Base-by-base conservation (phyloP, 1,140 invertebrate species). In the Pseudomyrmex concolor region DNA sequence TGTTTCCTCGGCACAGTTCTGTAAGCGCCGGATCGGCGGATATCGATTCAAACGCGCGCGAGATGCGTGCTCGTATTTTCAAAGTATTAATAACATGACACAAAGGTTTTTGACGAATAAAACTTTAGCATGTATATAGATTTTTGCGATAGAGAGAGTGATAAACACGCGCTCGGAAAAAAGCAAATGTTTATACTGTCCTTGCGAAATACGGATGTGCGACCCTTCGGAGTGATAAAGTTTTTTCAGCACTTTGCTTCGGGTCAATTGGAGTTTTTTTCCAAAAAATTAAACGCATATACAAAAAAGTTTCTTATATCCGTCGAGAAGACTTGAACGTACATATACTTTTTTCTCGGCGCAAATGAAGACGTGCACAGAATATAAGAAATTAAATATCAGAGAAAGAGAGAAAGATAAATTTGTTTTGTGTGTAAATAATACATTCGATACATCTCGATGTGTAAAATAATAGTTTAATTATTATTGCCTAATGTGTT, bases 181-280 rank as follows among this genome's bases (percentile, higher is more conserved):
- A 34, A 54, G 34, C 68, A 62, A 68, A 85, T 80, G 60, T 86
- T 86, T 85, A 81, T 60, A 77, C 45, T 62, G 10, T 59, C 59
- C 62, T n/a, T 67, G 67, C 60, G 48, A 86, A 86, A 74, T 54
- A 48, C 55, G 45, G 50, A 43, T 15, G 15, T 15, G 9, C 51
- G 13, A 10, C 12, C 45, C 34, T 78, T 19, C 13, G 66, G 4
- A 7, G 7, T 2, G 13, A 1, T 15, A 12, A 48, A 19, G 17
- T 34, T 17, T 55, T 62, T 68, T 72, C 68, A 45, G 2, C 8
- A 50, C 48, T 22, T 45, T n/a, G 62, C n/a, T 54, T 50, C 25
- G 62, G 59, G 12, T 25, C 76, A 60, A 82, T 82, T 82, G 17
- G 17, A 73, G 64, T 85, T 60, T 54, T 59, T 22, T 17, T 50